Conservation (phyloP, 1,140 invertebrate species). For the Drosophila kohkoa region DNA sequence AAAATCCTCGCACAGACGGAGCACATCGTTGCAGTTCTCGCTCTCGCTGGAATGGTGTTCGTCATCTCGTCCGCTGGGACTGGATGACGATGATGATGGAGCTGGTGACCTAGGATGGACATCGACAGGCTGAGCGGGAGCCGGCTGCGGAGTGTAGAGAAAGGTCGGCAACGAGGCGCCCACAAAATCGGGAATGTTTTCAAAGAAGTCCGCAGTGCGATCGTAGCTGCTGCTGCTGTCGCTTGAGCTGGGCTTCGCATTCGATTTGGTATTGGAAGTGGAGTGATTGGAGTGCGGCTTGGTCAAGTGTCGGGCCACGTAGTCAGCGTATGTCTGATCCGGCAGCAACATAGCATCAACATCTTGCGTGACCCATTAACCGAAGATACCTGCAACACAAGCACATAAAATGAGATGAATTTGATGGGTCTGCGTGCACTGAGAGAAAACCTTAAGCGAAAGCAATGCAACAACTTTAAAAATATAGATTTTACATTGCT, state of each 20-base stretch:
- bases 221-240: slow-evolving; percentile 67
- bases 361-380: slow-evolving; percentile 63
- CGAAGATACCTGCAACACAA: slow-evolving; percentile 36
- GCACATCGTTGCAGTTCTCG: slow-evolving; percentile 80
- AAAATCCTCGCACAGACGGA: slow-evolving; percentile 88
- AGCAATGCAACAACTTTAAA: no score
- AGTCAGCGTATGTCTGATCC: slow-evolving; percentile 88
- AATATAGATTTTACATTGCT: no score
- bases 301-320: slow-evolving; percentile 55
- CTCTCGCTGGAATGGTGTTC: slow-evolving; percentile 43
- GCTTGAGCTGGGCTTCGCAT: slow-evolving; percentile 30
- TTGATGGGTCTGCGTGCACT: background rate
- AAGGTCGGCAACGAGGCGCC: slow-evolving; percentile 68
- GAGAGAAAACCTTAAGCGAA: background rate
- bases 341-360: slow-evolving; percentile 87
- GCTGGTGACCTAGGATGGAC: background rate
- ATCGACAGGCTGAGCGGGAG: background rate
- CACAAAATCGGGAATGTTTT: slow-evolving; percentile 79
- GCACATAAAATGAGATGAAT: slow-evolving; percentile 10
- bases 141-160: slow-evolving; percentile 41
- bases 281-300: slow-evolving; percentile 34
- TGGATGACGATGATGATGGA: slow-evolving; percentile 12
- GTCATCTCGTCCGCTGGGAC: background rate
- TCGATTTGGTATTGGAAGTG: no score
- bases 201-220: slow-evolving; percentile 75